Evolutionary conservation across 2,797 vertebrate genomes (phyloP).

Genomic region (Ficedula albicollis): DNA sequence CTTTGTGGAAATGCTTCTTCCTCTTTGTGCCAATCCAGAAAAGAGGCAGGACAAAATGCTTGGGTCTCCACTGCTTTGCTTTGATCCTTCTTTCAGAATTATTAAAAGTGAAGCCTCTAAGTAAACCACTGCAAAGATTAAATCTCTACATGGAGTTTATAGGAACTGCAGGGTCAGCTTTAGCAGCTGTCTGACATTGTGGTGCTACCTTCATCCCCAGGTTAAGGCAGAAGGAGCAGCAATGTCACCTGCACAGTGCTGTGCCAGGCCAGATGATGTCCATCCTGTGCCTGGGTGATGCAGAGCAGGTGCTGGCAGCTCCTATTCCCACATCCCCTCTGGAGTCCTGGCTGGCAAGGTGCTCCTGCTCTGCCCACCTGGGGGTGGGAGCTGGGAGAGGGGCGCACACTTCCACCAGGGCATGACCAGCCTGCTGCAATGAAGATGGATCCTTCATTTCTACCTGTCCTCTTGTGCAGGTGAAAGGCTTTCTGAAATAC

Average conservation of each 20-base stretch:
- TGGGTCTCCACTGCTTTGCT: not conserved
- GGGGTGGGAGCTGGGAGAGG: not conserved
- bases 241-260: not conserved
- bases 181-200: not conserved
- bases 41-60: conserved; percentile 11
- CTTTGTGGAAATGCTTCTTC: not conserved
- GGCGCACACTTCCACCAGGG: not conserved
- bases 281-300: fast-evolving
- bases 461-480: not conserved
- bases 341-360: fast-evolving
- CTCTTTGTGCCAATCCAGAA: not conserved
- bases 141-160: not conserved
- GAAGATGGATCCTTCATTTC: not conserved
- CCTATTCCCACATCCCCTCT: not conserved
- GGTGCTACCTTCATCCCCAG: not conserved
- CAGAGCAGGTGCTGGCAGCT: not conserved
- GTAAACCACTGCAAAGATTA: conserved; percentile 38
- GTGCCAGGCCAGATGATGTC: not conserved
- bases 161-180: not conserved
- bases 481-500: not conserved
- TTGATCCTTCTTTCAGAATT: conserved; percentile 23
- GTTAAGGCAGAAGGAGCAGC: not conserved
- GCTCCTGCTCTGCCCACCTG: fast-evolving
- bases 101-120: conserved; percentile 15
- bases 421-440: not conserved